phyloP scores from a whole-genome alignment of 2,888 invertebrate species.

The Epistrophe eligans region DNA sequence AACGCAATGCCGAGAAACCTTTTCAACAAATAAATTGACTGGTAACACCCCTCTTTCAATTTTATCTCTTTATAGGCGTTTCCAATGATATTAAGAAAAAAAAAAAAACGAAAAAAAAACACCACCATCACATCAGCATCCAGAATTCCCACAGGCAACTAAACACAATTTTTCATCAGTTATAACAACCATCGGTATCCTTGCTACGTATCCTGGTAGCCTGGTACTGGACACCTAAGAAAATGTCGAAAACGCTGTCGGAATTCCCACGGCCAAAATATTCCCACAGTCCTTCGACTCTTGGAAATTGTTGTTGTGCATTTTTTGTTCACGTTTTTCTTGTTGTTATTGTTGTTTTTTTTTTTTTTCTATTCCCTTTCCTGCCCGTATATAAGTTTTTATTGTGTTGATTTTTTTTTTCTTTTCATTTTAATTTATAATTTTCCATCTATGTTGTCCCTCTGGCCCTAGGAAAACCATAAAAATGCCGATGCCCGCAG shows the following conservation, averaged over 20 bases:
- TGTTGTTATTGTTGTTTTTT: constrained; percentile 74
- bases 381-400: constrained; percentile 10
- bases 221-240: constrained; percentile 83
- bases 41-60: constrained; percentile 61
- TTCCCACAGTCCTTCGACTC: constrained; percentile 81
- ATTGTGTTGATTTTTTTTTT: background rate
- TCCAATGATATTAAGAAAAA: constrained; percentile 34
- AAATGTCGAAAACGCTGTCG: constrained; percentile 83
- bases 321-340: constrained; percentile 60
- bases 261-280: constrained; percentile 84
- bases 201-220: constrained; percentile 80
- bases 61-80: constrained; percentile 65
- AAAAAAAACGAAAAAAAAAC: background rate
- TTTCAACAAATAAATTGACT: constrained; percentile 29
- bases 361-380: constrained; percentile 31
- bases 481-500: constrained; percentile 47
- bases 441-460: constrained; percentile 3
- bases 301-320: constrained; percentile 68
- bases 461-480: constrained; percentile 42
- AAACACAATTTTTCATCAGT: constrained; percentile 30
- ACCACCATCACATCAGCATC: constrained; percentile 24
- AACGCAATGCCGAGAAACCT: background rate
- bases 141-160: constrained; percentile 68
- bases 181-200: constrained; percentile 14
- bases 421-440: constrained; percentile 12